A percentile compares a stretch with the other conserved stretches of the same genome.
Conservation (phyloP, 2,113 vertebrate genomes). For the Piliocolobus tephrosceles region DNA sequence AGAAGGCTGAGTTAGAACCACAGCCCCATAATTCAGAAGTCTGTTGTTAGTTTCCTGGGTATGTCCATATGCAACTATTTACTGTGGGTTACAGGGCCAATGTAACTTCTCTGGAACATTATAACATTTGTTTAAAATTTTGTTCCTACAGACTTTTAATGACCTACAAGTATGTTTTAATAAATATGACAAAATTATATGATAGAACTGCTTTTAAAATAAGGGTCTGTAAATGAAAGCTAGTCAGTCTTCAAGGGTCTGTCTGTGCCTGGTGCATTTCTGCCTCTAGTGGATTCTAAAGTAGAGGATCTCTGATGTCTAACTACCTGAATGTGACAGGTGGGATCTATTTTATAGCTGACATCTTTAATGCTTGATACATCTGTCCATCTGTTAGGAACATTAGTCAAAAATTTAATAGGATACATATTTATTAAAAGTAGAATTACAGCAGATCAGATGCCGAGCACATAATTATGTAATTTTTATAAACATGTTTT, state of each 20-base stretch:
- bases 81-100: background rate
- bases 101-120: background rate
- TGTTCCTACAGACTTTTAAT: background rate
- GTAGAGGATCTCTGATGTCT: background rate
- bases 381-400: slow-evolving; percentile 47
- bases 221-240: background rate
- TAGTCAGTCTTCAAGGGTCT: background rate
- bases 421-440: slow-evolving; percentile 35
- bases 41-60: background rate
- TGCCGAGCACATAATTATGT: slow-evolving; percentile 27
- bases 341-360: slow-evolving; percentile 55
- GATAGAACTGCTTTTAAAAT: background rate
- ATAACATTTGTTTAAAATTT: slow-evolving; percentile 6
- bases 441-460: slow-evolving; percentile 21
- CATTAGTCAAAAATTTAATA: slow-evolving; percentile 59
- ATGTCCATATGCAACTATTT: background rate
- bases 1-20: background rate
- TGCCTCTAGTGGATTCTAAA: slow-evolving; percentile 19
- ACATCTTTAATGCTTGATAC: background rate
- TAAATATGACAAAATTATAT: background rate
- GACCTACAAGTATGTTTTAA: background rate
- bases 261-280: background rate
- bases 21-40: background rate
- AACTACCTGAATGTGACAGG: slow-evolving; percentile 38
- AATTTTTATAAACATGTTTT: slow-evolving; percentile 6